Conservation (phyloP, 2,797 vertebrate genomes). For the Somateria mollissima region DNA sequence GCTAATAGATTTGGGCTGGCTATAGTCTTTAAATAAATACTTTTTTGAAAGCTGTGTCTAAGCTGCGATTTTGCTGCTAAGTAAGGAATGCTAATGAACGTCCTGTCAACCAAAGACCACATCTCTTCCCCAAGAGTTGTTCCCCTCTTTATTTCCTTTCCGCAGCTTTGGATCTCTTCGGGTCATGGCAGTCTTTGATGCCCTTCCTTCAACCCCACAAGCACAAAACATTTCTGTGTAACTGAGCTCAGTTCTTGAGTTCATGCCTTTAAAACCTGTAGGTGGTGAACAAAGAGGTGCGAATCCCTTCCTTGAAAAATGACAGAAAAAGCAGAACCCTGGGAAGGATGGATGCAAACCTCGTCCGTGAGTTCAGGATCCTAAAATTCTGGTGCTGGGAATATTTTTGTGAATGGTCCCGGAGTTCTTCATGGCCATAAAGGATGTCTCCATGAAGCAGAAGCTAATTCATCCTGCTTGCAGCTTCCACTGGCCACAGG, state of each 20-base stretch:
- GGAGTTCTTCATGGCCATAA: background rate
- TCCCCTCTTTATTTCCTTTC: background rate
- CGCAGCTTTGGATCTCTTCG: background rate
- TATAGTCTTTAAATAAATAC: conserved; percentile 18
- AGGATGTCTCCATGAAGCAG: background rate
- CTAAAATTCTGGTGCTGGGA: background rate
- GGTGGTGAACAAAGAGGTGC: background rate
- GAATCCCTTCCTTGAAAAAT: background rate
- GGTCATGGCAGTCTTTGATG: background rate
- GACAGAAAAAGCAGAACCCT: background rate
- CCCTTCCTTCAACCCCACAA: background rate
- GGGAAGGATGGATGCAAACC: background rate
- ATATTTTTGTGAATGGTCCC: accelerated
- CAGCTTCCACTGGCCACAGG: background rate
- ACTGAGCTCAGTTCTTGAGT: background rate
- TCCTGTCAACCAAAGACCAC: conserved; percentile 30
- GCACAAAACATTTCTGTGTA: background rate
- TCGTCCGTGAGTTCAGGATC: background rate
- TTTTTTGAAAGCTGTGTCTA: background rate
- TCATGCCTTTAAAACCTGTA: background rate
- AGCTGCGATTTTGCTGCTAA: conserved; percentile 5
- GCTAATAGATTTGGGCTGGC: background rate
- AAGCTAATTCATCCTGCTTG: background rate
- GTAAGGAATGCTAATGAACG: background rate
- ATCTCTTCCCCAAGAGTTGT: background rate